Percentiles rank a stretch among this genome's conserved stretches.
These are phyloP conservation scores for Delia radicum DNA, from an alignment of 1,140 invertebrate genomes.

Conservation along the genomic window DNA sequence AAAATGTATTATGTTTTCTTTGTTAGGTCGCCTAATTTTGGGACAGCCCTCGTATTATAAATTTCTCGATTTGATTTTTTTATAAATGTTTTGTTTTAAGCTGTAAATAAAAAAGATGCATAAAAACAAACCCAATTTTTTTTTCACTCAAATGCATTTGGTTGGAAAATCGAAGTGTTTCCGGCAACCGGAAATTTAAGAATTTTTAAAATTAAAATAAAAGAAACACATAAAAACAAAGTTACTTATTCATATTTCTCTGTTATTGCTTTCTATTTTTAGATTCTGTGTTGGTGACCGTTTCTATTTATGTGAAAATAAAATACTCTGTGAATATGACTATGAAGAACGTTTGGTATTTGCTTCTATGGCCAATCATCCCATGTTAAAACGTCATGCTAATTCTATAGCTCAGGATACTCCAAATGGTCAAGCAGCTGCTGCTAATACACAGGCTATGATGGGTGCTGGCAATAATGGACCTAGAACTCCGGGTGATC, in stretches of 20 bases:
- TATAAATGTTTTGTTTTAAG: not conserved
- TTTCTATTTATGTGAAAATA: slow-evolving; percentile 95
- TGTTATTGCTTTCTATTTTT: slow-evolving; percentile 41
- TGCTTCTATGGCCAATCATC: slow-evolving; percentile 88
- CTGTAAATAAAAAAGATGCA: not conserved
- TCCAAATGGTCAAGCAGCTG: slow-evolving; percentile 39
- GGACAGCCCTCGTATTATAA: no score
- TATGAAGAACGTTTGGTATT: slow-evolving; percentile 92
- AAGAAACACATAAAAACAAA: no score
- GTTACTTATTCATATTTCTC: no score
- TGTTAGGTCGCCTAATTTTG: no score
- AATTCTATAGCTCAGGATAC: slow-evolving; percentile 55
- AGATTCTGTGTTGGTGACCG: slow-evolving; percentile 97
- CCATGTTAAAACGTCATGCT: slow-evolving; percentile 85
- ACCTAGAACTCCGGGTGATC: slow-evolving; percentile 48
- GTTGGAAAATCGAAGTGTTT: not conserved
- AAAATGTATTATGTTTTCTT: no score
- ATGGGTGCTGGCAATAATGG: slow-evolving; percentile 38
- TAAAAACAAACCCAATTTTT: no score
- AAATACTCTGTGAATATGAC: slow-evolving; percentile 96
- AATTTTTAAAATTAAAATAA: not conserved
- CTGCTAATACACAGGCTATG: slow-evolving; percentile 31
- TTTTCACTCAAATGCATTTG: slow-evolving; percentile 5
- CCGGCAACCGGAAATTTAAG: slow-evolving; percentile 18
- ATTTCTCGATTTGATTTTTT: not conserved